phyloP scores from a whole-genome alignment of 2,113 vertebrate species.

The Notothenia rossii region DNA sequence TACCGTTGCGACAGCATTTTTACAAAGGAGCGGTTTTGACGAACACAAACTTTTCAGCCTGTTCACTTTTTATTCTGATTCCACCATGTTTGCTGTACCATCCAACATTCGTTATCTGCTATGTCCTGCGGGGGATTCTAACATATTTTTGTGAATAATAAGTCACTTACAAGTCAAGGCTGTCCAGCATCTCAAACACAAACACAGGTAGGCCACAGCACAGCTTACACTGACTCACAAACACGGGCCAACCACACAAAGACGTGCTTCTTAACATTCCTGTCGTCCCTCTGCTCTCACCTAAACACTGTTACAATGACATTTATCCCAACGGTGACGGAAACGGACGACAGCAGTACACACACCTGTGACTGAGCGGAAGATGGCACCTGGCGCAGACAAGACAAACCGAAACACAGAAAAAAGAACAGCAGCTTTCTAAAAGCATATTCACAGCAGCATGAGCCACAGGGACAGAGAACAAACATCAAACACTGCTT shows the following conservation, averaged over 20 bases:
- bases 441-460: slow-evolving; percentile 71
- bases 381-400: slow-evolving; percentile 44
- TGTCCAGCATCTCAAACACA: slow-evolving; percentile 33
- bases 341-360: slow-evolving; percentile 12
- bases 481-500: slow-evolving; percentile 66
- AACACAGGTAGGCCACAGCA: slow-evolving; percentile 34
- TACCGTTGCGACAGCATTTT: slow-evolving; percentile 62
- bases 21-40: not conserved
- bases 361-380: slow-evolving; percentile 25
- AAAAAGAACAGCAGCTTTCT: slow-evolving; percentile 46
- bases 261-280: slow-evolving; percentile 59
- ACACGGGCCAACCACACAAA: slow-evolving; percentile 32
- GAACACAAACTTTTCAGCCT: slow-evolving; percentile 42
- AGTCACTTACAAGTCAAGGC: slow-evolving; percentile 17
- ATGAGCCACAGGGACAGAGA: slow-evolving; percentile 66
- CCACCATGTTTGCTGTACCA: slow-evolving; percentile 1
- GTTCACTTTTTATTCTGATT: not conserved
- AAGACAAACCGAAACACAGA: slow-evolving; percentile 37
- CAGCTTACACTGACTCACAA: slow-evolving; percentile 48
- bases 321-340: slow-evolving; percentile 44
- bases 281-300: slow-evolving; percentile 42
- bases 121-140: slow-evolving; percentile 17
- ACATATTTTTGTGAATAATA: slow-evolving; percentile 36
- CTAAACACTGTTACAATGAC: slow-evolving; percentile 46
- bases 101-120: slow-evolving; percentile 18